Evolutionary conservation across 2,888 invertebrate genomes (phyloP), one percentile per base, ranked within the genome.

Genomic region (Epinotia nisella): DNA sequence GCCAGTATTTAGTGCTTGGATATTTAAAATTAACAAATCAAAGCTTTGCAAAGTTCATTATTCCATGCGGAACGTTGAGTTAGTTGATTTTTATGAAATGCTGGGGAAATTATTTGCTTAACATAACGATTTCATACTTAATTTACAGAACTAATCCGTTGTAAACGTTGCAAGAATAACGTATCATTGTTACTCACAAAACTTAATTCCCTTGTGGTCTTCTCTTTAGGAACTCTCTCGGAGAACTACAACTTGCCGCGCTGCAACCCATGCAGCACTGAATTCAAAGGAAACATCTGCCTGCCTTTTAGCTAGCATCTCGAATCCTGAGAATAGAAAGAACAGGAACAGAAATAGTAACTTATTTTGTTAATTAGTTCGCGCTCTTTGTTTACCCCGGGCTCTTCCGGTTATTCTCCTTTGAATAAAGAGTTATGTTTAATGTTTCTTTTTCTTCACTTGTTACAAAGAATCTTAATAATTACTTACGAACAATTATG

Each of bases 281-380:
- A 58, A 41, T 41, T 61, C 45, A 56, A 45, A 71, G 55, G 49
- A 61, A 41, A 29, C 35, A 35, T 35, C 35, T 17, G 39, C 24
- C 29, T 53, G 53, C 41, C 41, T 45, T 61, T 29, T 60, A 61
- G 49, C 67, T 56, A 45, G 45, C 55, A 67, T 67, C 55, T 67
- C 45, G 55, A 67, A 67, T 66, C 67, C 56, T 68, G 72, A 41
- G 35, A 59, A 53, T 17, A n/a, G 41, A 35, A 65, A 61, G 53
- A 56, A 45, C 35, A 17, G 56, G 11, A 21, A 61, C 72, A 53
- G 59, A 61, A 67, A 62, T 49, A 62, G 51, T 49, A 61, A 72
- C 67, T 72, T 62, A 67, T 61, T 68, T 72, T 62, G 55, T 56
- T 72, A 71, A 71, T 71, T 72, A 72, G 61, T 39, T 19, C 56